Conservation (phyloP, 64 coral and sea anemone genomes). For the Stichodactyla helianthus region DNA sequence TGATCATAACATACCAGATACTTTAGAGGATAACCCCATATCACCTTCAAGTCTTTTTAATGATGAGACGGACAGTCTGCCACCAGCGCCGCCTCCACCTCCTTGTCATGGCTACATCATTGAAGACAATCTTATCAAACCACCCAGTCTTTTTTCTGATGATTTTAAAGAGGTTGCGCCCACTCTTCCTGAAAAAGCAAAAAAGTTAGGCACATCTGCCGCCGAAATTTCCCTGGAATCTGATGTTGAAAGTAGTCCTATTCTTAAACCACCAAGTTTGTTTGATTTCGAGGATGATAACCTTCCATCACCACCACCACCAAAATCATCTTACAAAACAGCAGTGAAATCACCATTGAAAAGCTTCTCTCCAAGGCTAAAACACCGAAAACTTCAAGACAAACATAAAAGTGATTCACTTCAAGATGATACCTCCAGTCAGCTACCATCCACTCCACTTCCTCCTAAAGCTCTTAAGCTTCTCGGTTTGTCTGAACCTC, state of each 20-base stretch:
- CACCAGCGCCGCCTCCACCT: conserved; percentile 35
- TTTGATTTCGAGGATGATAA: neutral
- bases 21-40: neutral
- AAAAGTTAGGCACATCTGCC: neutral
- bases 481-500: conserved; percentile 5
- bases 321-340: neutral
- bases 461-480: conserved; percentile 27
- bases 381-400: neutral
- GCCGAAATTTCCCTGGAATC: neutral
- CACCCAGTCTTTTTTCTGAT: conserved; percentile 69
- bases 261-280: neutral
- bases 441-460: neutral
- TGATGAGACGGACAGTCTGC: conserved; percentile 74
- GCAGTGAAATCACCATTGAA: neutral
- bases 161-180: conserved; percentile 47
- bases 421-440: neutral
- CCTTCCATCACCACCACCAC: neutral
- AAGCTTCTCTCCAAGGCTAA: conserved; percentile 11
- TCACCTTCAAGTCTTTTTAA: conserved; percentile 81
- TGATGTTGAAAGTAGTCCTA: neutral
- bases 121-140: conserved; percentile 29
- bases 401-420: neutral
- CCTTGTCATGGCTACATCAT: neutral
- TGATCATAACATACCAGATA: neutral
- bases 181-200: neutral